A percentile compares a stretch with the other conserved stretches of the same genome.
These are phyloP conservation scores for Drosophila nr. medialis DNA, from an alignment of 2,888 invertebrate species.

Conservation along the genomic window DNA sequence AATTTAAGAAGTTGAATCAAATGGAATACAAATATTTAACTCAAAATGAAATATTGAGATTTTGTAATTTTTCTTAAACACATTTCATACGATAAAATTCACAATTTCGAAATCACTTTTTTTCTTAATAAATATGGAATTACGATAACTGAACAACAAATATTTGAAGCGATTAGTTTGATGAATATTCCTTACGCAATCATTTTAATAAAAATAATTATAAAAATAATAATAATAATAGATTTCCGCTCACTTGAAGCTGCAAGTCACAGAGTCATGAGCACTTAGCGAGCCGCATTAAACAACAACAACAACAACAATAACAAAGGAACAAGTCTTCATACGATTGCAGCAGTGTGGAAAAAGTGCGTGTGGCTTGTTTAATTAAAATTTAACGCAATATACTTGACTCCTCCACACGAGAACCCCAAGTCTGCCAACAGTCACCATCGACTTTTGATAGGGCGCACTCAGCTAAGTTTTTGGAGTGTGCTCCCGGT, in stretches of 20 bases:
- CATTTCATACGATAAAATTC: not conserved
- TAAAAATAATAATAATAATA: not conserved
- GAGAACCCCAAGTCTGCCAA: slow-evolving; percentile 2
- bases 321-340: not conserved
- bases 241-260: slow-evolving; percentile 6
- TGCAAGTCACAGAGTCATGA: slow-evolving; percentile 8
- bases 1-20: not conserved
- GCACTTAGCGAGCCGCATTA: slow-evolving; percentile 13
- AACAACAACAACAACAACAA: slow-evolving; percentile 1
- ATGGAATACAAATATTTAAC: not conserved
- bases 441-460: slow-evolving; percentile 38
- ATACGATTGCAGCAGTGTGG: slow-evolving; percentile 9
- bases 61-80: not conserved
- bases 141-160: not conserved
- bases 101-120: not conserved
- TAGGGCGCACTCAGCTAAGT: slow-evolving; percentile 33
- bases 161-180: not conserved
- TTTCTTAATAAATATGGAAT: not conserved
- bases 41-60: not conserved
- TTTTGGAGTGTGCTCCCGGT: slow-evolving; percentile 50
- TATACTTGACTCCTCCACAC: slow-evolving; percentile 48
- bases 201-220: not conserved
- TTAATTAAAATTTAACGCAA: slow-evolving; percentile 75
- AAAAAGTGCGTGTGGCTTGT: slow-evolving; percentile 57
- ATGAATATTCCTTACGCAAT: not conserved